A percentile compares a stretch with the other conserved stretches of the same genome.
These are phyloP conservation scores for Pammene aurita DNA, from an alignment of 2,888 invertebrate genomes.

Conservation along the genomic window DNA sequence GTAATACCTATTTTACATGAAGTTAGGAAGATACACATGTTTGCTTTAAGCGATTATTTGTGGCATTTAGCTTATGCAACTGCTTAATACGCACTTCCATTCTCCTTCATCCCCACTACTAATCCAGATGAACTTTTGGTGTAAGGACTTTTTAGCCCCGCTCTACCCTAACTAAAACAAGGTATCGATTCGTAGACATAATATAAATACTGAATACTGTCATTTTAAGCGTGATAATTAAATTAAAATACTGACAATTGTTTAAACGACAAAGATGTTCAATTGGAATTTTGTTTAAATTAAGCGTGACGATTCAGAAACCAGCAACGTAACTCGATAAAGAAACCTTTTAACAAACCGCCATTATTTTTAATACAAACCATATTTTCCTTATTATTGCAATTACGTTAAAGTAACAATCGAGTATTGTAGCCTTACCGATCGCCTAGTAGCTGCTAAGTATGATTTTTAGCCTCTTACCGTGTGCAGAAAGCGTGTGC, in stretches of 20 bases:
- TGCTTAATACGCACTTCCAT: too few relatives aligned
- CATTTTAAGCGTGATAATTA: too few relatives aligned
- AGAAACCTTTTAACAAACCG: conserved; percentile 11
- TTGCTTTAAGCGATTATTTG: neutral
- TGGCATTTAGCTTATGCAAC: too few relatives aligned
- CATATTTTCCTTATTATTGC: conserved; percentile 32
- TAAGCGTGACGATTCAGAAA: neutral
- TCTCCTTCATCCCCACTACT: too few relatives aligned
- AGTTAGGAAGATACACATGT: neutral
- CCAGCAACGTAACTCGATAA: neutral
- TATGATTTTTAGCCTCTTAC: conserved; percentile 72
- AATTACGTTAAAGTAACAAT: conserved; percentile 38
- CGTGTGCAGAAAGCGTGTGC: conserved; percentile 81
- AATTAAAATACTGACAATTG: too few relatives aligned
- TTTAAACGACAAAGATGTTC: too few relatives aligned
- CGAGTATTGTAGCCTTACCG: conserved; percentile 46
- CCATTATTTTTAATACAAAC: conserved; percentile 27
- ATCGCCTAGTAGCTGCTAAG: conserved; percentile 61
- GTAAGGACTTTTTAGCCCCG: too few relatives aligned
- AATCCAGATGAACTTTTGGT: too few relatives aligned
- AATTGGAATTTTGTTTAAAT: too few relatives aligned
- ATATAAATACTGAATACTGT: too few relatives aligned
- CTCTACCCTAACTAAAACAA: too few relatives aligned
- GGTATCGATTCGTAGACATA: too few relatives aligned
- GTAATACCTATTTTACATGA: neutral